These are phyloP conservation scores for Paracanthobrama guichenoti DNA, from an alignment of 2,113 vertebrate species.

Conservation along the genomic window DNA sequence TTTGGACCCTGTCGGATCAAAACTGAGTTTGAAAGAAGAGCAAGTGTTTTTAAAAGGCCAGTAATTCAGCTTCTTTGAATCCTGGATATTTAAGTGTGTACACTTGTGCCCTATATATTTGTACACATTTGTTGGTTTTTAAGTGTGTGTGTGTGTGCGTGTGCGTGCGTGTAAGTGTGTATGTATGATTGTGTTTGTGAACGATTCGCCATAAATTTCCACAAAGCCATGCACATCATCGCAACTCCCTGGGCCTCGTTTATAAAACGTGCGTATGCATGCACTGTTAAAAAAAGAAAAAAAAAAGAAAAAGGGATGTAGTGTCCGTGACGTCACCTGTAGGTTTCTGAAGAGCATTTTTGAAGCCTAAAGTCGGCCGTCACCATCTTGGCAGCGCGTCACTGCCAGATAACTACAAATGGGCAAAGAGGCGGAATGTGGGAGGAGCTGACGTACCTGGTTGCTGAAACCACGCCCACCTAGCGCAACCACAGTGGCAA, in stretches of 20 bases:
- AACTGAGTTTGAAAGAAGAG: conserved; percentile 4
- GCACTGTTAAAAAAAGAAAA: too few relatives aligned
- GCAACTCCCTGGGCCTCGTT: conserved; percentile 15
- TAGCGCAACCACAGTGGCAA: too few relatives aligned
- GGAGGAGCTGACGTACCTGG: too few relatives aligned
- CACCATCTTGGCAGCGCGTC: too few relatives aligned
- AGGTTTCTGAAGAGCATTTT: too few relatives aligned
- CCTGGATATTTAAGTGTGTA: conserved; percentile 51
- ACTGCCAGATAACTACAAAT: too few relatives aligned
- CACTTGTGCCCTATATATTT: conserved; percentile 53
- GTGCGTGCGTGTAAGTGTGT: conserved; percentile 43
- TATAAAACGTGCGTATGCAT: too few relatives aligned
- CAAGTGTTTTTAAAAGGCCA: conserved; percentile 11
- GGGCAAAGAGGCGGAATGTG: too few relatives aligned
- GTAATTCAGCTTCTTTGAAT: conserved; percentile 19
- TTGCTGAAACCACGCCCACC: too few relatives aligned
- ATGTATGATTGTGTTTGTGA: conserved; percentile 39
- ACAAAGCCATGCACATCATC: conserved; percentile 31
- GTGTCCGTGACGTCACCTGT: too few relatives aligned
- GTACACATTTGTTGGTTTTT: conserved; percentile 27
- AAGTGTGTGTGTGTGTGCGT: conserved; percentile 40
- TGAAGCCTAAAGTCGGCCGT: too few relatives aligned
- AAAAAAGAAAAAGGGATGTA: too few relatives aligned
- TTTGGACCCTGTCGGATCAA: background rate
- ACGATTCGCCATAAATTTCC: conserved; percentile 19